Evolutionary conservation across 1,140 invertebrate genomes (phyloP).

Genomic region (Apolygus lucorum): DNA sequence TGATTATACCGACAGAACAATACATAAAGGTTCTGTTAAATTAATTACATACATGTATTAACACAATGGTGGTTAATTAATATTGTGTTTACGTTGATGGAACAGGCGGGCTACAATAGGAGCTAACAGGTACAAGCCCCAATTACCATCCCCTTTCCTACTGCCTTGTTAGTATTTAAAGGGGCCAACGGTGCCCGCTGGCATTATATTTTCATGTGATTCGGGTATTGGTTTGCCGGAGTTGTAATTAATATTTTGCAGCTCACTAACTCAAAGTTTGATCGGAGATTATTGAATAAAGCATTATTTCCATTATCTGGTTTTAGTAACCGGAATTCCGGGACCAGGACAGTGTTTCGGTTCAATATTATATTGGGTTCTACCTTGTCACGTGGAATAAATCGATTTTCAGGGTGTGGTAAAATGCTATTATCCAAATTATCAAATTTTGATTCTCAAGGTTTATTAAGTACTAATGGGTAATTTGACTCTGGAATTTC

Average conservation of each 20-base stretch:
- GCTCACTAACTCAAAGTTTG: no score
- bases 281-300: no score
- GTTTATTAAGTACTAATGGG: no score
- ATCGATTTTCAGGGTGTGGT: no score
- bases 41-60: constrained; percentile 12
- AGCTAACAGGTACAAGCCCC: constrained; percentile 11
- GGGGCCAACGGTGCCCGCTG: neutral
- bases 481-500: no score
- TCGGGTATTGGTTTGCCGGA: neutral
- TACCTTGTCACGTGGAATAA: no score
- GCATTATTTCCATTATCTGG: no score
- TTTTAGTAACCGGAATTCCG: no score
- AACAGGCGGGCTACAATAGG: constrained; percentile 7
- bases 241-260: neutral
- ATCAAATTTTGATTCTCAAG: no score
- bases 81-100: constrained; percentile 15
- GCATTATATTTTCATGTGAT: neutral
- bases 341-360: no score
- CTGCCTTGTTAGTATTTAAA: constrained; percentile 11
- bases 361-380: no score
- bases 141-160: neutral
- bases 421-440: no score
- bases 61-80: constrained; percentile 11
- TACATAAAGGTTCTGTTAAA: neutral
- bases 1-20: neutral